phyloP scores from a whole-genome alignment of 2,113 vertebrate species.

The Solea senegalensis region DNA sequence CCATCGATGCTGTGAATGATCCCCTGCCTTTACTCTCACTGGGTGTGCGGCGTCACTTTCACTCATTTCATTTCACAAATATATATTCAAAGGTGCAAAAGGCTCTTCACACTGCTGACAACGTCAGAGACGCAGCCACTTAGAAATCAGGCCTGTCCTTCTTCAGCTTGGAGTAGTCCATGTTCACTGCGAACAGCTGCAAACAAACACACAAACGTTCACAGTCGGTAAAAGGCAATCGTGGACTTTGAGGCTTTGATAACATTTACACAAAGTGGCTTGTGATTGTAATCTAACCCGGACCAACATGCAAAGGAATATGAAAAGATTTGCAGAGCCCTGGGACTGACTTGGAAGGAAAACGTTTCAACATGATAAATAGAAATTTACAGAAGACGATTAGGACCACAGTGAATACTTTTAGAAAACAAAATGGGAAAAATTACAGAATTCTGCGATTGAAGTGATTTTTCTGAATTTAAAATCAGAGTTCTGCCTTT shows the following conservation, averaged over 20 bases:
- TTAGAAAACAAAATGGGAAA: neutral
- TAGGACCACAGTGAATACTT: no score
- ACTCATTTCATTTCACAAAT: constrained; percentile 13
- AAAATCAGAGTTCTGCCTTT: no score
- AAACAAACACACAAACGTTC: constrained; percentile 25
- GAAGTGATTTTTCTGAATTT: no score
- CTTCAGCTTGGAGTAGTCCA: constrained; percentile 92
- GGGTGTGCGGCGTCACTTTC: neutral
- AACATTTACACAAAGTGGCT: constrained; percentile 7
- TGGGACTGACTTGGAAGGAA: no score
- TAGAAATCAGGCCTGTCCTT: constrained; percentile 94
- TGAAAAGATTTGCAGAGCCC: neutral
- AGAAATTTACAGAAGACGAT: no score
- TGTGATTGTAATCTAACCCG: neutral
- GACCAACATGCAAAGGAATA: neutral
- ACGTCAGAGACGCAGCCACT: constrained; percentile 28
- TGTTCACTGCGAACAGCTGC: constrained; percentile 87
- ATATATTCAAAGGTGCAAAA: constrained; percentile 48
- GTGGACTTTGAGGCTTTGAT: constrained; percentile 50
- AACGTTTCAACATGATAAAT: no score
- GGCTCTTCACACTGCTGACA: neutral
- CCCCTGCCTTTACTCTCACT: constrained; percentile 11
- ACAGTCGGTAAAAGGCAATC: constrained; percentile 25
- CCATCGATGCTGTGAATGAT: constrained; percentile 29
- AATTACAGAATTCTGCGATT: neutral